Base-by-base conservation (phyloP, 2,113 vertebrate genomes). In the Xyrauchen texanus region DNA sequence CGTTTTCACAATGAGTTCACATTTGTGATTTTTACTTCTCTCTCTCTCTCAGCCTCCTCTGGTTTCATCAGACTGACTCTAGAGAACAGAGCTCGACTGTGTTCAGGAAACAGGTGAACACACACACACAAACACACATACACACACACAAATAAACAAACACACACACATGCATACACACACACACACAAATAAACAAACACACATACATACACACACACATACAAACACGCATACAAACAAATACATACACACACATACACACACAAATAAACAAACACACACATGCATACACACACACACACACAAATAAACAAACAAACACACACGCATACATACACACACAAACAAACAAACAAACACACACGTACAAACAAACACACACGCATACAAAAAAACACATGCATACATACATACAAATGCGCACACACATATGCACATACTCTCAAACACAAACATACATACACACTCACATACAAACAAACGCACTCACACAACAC, bases 81-180 rank as follows among this genome's bases (percentile, higher is more conserved):
- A 89, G 93, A 98, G 83, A 90, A 96, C 87, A 98, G 98, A 91
- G 93, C 92, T 84, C 89, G 91, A 62, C 93, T 96, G 87, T 97
- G 96, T 90, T 88, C 88, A 61, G 88, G 90, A 85, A 93, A 89
- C 87, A 96, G 96, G 97, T 98, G 92, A 63, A 15, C 64, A 47
- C 69, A 51, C 11, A 68, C 51, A 63, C 69, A 68, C 62, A 78
- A 64, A 68, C 69, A 68, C 63, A 74, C 15, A 82, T 74, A 67
- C 52, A 77, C 45, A 46, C 58, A 76, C 64, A 61, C 45, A 53
- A 5, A 76, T n/a, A n/a, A n/a, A n/a, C n/a, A n/a, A n/a, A n/a
- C n/a, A n/a, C 13, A 72, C 65, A 34, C 47, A 6, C 6, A 34
- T 34, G 21, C 16, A 75, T 71, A 79, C 21, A 34, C 21, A 3